phyloP scores from a whole-genome alignment of 2,888 invertebrate genomes.

The Amblyjoppa proteus region DNA sequence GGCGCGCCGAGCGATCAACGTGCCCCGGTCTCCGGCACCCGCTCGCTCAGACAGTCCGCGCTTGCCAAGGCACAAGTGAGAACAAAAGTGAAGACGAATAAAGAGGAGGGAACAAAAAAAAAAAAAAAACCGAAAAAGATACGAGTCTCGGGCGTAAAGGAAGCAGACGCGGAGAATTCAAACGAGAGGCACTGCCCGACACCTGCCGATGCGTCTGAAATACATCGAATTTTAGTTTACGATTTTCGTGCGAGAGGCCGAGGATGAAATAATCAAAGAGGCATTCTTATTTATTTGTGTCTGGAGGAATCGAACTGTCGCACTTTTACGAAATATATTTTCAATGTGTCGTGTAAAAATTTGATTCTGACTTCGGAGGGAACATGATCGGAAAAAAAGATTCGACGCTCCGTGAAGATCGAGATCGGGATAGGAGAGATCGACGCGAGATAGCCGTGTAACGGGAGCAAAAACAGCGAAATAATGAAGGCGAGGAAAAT shows the following conservation, averaged over 20 bases:
- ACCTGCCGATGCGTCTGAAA: constrained; percentile 14
- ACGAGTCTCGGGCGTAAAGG: constrained; percentile 17
- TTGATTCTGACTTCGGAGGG: neutral
- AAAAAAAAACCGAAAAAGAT: neutral
- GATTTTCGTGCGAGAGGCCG: neutral
- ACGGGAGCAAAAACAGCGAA: constrained; percentile 22
- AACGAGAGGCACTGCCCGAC: constrained; percentile 17
- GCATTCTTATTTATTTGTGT: neutral
- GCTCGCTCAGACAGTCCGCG: constrained; percentile 22
- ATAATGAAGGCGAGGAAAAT: constrained; percentile 20
- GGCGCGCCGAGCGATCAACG: constrained; percentile 69
- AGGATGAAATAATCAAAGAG: neutral
- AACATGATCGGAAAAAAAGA: neutral
- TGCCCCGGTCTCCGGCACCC: constrained; percentile 53
- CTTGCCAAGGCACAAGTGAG: constrained; percentile 45
- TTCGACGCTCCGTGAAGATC: constrained; percentile 15
- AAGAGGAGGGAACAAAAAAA: neutral
- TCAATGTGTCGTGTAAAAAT: neutral
- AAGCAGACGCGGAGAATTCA: constrained; percentile 39
- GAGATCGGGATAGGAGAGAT: constrained; percentile 16
- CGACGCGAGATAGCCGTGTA: constrained; percentile 2
- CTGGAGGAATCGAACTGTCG: neutral
- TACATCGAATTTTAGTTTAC: neutral
- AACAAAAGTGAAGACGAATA: constrained; percentile 50
- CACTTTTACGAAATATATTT: neutral